phyloP scores from a whole-genome alignment of 2,113 vertebrate genomes.

The Halichoerus grypus region DNA sequence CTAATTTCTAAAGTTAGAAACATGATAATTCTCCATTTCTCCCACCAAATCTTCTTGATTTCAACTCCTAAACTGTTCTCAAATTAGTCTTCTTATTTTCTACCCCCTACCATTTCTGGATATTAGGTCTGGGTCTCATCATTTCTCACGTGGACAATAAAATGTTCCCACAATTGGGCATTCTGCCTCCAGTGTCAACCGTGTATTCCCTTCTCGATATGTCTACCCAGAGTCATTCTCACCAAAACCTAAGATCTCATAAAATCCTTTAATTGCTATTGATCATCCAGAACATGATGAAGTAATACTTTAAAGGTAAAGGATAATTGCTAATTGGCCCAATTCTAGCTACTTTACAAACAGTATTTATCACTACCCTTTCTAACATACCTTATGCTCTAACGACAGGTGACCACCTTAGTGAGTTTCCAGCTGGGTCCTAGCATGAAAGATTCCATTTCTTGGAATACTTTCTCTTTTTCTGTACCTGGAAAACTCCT shows the following conservation, averaged over 20 bases:
- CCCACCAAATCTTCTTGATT: neutral
- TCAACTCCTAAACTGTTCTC: neutral
- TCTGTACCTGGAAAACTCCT: constrained; percentile 21
- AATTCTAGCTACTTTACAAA: neutral
- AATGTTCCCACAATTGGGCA: neutral
- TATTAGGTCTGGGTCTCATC: neutral
- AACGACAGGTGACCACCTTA: neutral
- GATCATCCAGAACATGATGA: neutral
- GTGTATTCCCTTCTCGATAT: neutral
- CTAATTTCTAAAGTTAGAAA: constrained; percentile 12
- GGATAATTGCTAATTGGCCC: neutral
- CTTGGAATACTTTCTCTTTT: neutral
- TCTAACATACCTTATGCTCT: neutral
- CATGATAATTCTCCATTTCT: neutral
- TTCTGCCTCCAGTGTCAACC: neutral
- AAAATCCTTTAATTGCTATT: neutral
- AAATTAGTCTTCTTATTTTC: neutral
- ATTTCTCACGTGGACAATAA: neutral
- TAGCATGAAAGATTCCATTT: neutral
- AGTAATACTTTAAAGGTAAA: neutral
- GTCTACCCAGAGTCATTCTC: neutral
- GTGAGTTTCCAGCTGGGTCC: neutral
- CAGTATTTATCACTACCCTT: neutral
- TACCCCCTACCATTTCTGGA: neutral
- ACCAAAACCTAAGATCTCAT: neutral